A percentile compares a stretch with the other conserved stretches of the same genome.
phyloP scores from a whole-genome alignment of 2,888 invertebrate species.

The Campaea margaritaria region DNA sequence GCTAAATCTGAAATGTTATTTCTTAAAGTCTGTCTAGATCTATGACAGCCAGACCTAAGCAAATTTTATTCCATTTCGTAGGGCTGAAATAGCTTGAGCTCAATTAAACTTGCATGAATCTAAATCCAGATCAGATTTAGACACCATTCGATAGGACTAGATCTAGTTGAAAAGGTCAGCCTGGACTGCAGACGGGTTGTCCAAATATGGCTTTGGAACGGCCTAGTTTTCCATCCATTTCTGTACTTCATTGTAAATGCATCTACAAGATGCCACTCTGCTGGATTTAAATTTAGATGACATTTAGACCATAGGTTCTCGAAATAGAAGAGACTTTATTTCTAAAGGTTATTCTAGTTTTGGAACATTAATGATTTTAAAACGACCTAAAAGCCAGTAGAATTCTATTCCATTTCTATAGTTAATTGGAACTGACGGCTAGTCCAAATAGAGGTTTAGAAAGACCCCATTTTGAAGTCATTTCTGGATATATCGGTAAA shows the following conservation, averaged over 20 bases:
- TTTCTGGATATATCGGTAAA: too few species aligned
- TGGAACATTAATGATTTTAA: too few species aligned
- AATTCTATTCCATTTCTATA: too few species aligned
- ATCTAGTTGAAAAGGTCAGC: slow-evolving; percentile 44
- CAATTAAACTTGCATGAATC: not conserved
- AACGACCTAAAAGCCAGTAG: too few species aligned
- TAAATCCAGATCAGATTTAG: slow-evolving; percentile 6
- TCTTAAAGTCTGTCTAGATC: too few species aligned
- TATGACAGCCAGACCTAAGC: too few species aligned
- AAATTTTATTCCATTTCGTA: too few species aligned
- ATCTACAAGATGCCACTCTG: not conserved
- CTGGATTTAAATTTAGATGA: slow-evolving; percentile 4
- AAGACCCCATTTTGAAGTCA: too few species aligned
- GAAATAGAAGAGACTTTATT: not conserved
- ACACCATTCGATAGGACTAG: slow-evolving; percentile 3
- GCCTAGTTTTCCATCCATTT: slow-evolving; percentile 24
- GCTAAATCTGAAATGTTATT: too few species aligned
- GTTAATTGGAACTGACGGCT: too few species aligned
- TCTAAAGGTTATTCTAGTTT: not conserved
- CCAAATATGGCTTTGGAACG: slow-evolving; percentile 44
- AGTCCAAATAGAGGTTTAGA: too few species aligned
- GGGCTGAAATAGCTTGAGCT: not conserved
- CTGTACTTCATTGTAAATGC: slow-evolving; percentile 5
- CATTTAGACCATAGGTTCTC: slow-evolving; percentile 4
- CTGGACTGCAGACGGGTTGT: slow-evolving; percentile 35